Percentiles rank a stretch among this genome's conserved stretches.
These are phyloP conservation scores for Vireo altiloquus DNA, from an alignment of 2,113 vertebrate genomes.

Conservation along the genomic window DNA sequence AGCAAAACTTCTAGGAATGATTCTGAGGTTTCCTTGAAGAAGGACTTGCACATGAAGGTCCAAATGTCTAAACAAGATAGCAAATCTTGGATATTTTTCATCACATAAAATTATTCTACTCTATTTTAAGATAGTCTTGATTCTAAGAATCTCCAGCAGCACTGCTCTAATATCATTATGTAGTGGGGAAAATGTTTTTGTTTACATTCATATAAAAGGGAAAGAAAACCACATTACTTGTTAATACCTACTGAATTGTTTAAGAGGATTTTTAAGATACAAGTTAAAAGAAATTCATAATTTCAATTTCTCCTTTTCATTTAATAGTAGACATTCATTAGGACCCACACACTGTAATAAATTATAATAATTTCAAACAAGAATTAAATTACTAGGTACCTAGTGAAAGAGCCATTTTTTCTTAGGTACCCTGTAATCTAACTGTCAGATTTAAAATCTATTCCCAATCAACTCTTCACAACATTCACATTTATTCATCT, in stretches of 20 bases:
- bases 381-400: slow-evolving; percentile 99
- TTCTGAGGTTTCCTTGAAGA: not conserved
- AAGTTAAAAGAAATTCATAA: slow-evolving; percentile 85
- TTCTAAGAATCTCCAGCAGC: slow-evolving; percentile 30
- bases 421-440: slow-evolving; percentile 95
- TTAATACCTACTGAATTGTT: slow-evolving; percentile 78
- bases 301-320: slow-evolving; percentile 95
- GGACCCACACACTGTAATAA: slow-evolving; percentile 95
- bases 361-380: slow-evolving; percentile 98
- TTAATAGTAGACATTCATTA: slow-evolving; percentile 98
- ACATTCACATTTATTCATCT: slow-evolving; percentile 99
- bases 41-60: not conserved
- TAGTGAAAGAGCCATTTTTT: slow-evolving; percentile 87
- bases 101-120: not conserved
- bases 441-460: slow-evolving; percentile 96
- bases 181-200: slow-evolving; percentile 65
- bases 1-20: not conserved
- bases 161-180: slow-evolving; percentile 21
- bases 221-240: slow-evolving; percentile 68
- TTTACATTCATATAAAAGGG: slow-evolving; percentile 61
- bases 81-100: not conserved
- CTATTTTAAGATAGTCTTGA: slow-evolving; percentile 21
- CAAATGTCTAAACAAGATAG: not conserved
- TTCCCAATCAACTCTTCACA: slow-evolving; percentile 95
- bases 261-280: slow-evolving; percentile 79